phyloP scores from a whole-genome alignment of 2,888 invertebrate species.

The Drosophila buzzatii region DNA sequence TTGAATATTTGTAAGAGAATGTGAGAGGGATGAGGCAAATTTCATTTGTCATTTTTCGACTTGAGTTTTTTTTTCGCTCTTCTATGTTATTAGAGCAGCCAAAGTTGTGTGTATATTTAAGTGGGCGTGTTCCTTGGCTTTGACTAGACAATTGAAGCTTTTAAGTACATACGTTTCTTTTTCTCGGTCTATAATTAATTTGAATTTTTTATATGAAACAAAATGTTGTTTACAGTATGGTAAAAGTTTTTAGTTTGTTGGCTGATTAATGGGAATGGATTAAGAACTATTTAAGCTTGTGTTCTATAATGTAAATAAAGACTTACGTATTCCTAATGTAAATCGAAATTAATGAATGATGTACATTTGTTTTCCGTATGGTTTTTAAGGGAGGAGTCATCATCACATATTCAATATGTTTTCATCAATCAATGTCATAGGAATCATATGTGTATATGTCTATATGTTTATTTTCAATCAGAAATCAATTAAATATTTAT shows the following conservation, averaged over 20 bases:
- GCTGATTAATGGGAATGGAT: background rate
- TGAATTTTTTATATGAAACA: constrained; percentile 21
- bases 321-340: background rate
- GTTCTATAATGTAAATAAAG: background rate
- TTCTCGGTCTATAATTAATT: constrained; percentile 31
- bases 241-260: background rate
- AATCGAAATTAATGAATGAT: background rate
- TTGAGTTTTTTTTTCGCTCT: constrained; percentile 29
- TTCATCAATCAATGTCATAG: constrained; percentile 52
- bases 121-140: constrained; percentile 48
- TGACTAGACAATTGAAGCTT: constrained; percentile 16
- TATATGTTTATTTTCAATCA: constrained; percentile 34
- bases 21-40: background rate
- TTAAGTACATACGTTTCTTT: constrained; percentile 10
- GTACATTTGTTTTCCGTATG: background rate
- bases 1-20: constrained; percentile 3
- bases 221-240: constrained; percentile 22
- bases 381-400: no score
- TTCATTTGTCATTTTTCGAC: constrained; percentile 30
- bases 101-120: constrained; percentile 42
- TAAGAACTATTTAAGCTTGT: background rate
- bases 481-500: constrained; percentile 70
- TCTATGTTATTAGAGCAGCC: constrained; percentile 30
- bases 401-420: constrained; percentile 1
- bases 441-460: background rate